phyloP scores from a whole-genome alignment of 1,140 invertebrate species.

The Wasmannia auropunctata region DNA sequence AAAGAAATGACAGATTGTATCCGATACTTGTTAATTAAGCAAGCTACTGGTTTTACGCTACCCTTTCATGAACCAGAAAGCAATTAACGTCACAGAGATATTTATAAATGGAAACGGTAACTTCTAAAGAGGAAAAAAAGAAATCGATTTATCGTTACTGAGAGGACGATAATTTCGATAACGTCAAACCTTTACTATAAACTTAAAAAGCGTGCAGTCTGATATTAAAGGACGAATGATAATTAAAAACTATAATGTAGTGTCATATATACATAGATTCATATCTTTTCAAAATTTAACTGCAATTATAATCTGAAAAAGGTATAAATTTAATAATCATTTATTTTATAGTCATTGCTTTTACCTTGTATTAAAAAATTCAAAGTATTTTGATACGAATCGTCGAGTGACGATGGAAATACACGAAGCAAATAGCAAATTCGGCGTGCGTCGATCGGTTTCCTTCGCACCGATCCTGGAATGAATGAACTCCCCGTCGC shows the following conservation, averaged over 20 bases:
- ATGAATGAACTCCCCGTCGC: conserved; percentile 83
- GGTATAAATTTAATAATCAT: not conserved
- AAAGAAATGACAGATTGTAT: not conserved
- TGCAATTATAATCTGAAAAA: not conserved
- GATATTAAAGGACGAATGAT: not conserved
- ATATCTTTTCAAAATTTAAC: not conserved
- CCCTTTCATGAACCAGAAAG: not conserved
- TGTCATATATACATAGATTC: not conserved
- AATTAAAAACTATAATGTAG: not conserved
- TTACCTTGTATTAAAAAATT: not conserved
- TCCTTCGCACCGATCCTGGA: conserved; percentile 69
- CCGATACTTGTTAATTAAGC: not conserved
- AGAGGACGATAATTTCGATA: not conserved
- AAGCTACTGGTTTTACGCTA: not conserved
- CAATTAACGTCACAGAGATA: conserved; percentile 5
- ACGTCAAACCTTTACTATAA: too few species aligned
- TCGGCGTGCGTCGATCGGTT: conserved; percentile 32
- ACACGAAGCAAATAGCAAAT: not conserved
- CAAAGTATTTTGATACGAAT: not conserved
- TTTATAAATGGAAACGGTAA: not conserved
- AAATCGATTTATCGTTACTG: not conserved
- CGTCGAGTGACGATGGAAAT: not conserved
- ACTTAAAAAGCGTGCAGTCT: not conserved
- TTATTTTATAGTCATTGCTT: not conserved
- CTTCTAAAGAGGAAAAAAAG: not conserved